These are phyloP conservation scores for Enteromius paludinosus DNA, from an alignment of 2,797 vertebrate genomes.

Conservation along the genomic window DNA sequence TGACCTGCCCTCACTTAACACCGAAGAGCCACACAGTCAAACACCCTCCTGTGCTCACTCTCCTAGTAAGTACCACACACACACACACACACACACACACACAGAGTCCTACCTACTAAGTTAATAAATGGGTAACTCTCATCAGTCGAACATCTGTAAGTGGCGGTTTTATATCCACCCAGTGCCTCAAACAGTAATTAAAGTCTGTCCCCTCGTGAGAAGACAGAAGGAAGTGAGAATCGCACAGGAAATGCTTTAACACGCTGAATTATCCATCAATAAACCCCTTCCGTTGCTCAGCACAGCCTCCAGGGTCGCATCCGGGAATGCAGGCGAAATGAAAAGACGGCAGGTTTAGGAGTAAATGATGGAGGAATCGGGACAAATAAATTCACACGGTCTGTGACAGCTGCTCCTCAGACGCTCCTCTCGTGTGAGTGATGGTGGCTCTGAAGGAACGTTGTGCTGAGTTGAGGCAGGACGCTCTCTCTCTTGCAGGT, in stretches of 20 bases:
- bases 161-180: constrained; percentile 30
- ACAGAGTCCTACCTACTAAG: neutral
- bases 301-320: constrained; percentile 27
- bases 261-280: constrained; percentile 41
- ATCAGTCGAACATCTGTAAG: constrained; percentile 19
- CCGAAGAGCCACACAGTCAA: constrained; percentile 75
- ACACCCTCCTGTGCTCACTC: constrained; percentile 77
- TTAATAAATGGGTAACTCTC: constrained; percentile 31
- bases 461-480: constrained; percentile 53
- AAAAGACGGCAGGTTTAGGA: constrained; percentile 39
- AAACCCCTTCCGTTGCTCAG: constrained; percentile 37
- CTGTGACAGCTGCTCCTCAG: constrained; percentile 58
- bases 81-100: constrained; percentile 17
- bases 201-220: constrained; percentile 35
- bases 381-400: constrained; percentile 30
- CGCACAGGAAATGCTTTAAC: constrained; percentile 34
- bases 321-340: constrained; percentile 14
- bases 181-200: constrained; percentile 52
- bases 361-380: constrained; percentile 54
- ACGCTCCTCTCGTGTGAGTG: constrained; percentile 45
- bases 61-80: constrained; percentile 75
- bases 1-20: constrained; percentile 77
- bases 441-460: constrained; percentile 41
- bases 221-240: constrained; percentile 8
- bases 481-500: constrained; percentile 48